phyloP scores from a whole-genome alignment of 2,888 invertebrate species.

The Ganaspis brasiliensis region DNA sequence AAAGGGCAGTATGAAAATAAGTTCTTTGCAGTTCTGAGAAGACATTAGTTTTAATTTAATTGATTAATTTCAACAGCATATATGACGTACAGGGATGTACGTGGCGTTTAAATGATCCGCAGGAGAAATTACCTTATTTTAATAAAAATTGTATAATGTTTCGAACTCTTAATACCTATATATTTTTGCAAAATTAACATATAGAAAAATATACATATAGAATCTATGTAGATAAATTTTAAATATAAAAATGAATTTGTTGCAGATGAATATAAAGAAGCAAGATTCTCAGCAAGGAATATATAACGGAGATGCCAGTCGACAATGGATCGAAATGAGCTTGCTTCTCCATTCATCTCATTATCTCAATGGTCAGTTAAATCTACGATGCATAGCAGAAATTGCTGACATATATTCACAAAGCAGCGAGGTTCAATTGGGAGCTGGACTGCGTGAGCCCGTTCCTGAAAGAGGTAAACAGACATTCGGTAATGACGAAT shows the following conservation, averaged over 20 bases:
- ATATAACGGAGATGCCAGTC: constrained; percentile 79
- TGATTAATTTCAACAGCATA: too few relatives aligned
- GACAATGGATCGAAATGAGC: constrained; percentile 83
- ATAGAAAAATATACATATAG: too few relatives aligned
- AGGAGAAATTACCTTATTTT: too few relatives aligned
- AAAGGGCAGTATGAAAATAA: too few relatives aligned
- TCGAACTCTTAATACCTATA: too few relatives aligned
- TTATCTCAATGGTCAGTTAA: constrained; percentile 85
- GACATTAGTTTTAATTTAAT: too few relatives aligned
- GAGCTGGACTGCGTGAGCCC: constrained; percentile 88
- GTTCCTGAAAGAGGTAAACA: constrained; percentile 89
- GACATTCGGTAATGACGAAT: constrained; percentile 42
- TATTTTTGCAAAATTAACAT: too few relatives aligned
- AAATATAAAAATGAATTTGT: background rate
- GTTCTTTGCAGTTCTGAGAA: too few relatives aligned
- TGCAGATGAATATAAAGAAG: constrained; percentile 51
- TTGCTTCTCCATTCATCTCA: constrained; percentile 84
- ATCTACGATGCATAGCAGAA: constrained; percentile 87
- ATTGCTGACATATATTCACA: constrained; percentile 87
- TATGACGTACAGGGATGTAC: too few relatives aligned
- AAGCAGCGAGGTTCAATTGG: constrained; percentile 86
- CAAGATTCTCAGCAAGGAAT: constrained; percentile 51
- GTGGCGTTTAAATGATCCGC: too few relatives aligned
- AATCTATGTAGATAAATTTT: too few relatives aligned
- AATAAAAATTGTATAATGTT: too few relatives aligned